A percentile compares a stretch with the other conserved stretches of the same genome.
These are phyloP conservation scores for Prietella phreatophila DNA, from an alignment of 2,113 vertebrate species.

Conservation along the genomic window DNA sequence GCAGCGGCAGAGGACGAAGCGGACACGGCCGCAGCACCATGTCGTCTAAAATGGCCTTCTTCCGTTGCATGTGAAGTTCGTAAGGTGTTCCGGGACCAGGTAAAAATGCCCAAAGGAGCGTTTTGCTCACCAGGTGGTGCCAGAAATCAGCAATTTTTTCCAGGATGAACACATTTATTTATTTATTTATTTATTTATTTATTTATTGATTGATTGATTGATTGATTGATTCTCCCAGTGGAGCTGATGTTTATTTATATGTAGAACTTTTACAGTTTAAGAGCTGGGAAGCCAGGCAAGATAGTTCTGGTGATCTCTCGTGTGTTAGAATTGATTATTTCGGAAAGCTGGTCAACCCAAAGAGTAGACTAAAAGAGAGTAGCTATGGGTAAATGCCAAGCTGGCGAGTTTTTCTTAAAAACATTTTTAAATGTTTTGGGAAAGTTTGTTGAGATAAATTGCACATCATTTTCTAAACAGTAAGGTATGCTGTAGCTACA, in stretches of 20 bases:
- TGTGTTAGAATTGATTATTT: background rate
- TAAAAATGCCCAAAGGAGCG: slow-evolving; percentile 17
- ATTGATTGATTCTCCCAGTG: no score
- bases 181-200: no score
- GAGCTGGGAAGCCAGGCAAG: background rate
- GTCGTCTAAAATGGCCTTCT: background rate
- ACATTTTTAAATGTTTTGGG: no score
- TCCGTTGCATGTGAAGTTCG: background rate
- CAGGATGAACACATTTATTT: background rate
- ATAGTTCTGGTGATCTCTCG: background rate
- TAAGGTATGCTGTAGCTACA: background rate
- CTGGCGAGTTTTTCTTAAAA: background rate
- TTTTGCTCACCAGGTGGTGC: background rate
- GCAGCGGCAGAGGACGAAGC: slow-evolving; percentile 29
- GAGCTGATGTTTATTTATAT: background rate
- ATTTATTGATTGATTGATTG: no score
- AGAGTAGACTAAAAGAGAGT: no score
- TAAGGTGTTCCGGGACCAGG: background rate
- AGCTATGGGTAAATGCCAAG: background rate
- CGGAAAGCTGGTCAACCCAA: background rate
- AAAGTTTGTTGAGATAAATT: background rate
- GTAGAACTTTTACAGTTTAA: background rate
- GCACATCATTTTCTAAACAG: background rate
- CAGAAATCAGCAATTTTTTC: background rate
- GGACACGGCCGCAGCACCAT: background rate